Evolutionary conservation across 2,888 invertebrate species (phyloP).

Genomic region (Drosophila macrothrix): DNA sequence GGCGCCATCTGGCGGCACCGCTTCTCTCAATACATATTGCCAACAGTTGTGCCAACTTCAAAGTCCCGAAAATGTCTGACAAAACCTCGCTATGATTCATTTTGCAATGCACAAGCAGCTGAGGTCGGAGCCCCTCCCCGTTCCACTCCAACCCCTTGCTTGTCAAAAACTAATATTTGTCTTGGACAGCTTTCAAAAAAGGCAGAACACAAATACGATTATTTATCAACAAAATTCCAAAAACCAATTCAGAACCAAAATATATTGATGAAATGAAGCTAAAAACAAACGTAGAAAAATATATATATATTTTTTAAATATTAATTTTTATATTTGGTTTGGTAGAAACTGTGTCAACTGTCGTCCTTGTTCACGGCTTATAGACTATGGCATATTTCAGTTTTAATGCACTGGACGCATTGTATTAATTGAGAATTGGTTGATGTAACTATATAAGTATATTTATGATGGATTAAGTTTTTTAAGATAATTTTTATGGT

Average conservation of each 20-base stretch:
- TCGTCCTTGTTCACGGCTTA: neutral
- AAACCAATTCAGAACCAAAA: neutral
- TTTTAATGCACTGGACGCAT: neutral
- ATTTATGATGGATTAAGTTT: neutral
- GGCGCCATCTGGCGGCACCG: conserved; percentile 70
- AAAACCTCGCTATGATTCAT: conserved; percentile 65
- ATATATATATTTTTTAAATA: conserved; percentile 1
- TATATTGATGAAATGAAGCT: neutral
- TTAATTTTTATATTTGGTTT: conserved; percentile 2
- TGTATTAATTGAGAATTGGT: neutral
- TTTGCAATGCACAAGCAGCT: conserved; percentile 56
- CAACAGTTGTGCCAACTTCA: conserved; percentile 65
- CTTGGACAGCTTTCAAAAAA: conserved; percentile 34
- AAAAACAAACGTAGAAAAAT: neutral
- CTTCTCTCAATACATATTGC: conserved; percentile 75
- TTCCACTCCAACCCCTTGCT: neutral
- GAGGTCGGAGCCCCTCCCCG: conserved; percentile 20
- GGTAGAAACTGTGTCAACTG: conserved; percentile 6
- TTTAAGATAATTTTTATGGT: no score
- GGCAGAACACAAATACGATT: conserved; percentile 1
- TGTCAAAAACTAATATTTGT: conserved; percentile 59
- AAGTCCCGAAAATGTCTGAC: conserved; percentile 50
- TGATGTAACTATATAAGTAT: neutral
- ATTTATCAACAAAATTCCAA: conserved; percentile 1
- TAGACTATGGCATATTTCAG: neutral